A percentile compares a stretch with the other conserved stretches of the same genome.
phyloP scores from a whole-genome alignment of 2,113 vertebrate species.

The Corynorhinus townsendii region DNA sequence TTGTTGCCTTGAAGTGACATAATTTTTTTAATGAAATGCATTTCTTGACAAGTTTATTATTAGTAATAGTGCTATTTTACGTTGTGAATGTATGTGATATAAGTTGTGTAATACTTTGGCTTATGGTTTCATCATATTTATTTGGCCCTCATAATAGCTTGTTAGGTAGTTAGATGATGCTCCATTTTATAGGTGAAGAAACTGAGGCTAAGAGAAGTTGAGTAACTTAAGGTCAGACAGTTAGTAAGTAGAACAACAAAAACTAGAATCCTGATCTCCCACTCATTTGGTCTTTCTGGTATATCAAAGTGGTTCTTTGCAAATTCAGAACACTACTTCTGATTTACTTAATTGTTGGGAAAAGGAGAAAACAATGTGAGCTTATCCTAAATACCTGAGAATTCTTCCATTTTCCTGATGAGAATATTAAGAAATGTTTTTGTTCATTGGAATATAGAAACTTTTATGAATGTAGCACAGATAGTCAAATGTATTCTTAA shows the following conservation, averaged over 20 bases:
- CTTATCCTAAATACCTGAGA: neutral
- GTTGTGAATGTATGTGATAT: neutral
- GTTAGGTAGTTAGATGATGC: neutral
- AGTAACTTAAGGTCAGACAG: neutral
- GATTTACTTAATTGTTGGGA: neutral
- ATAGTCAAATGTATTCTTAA: neutral
- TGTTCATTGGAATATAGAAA: neutral
- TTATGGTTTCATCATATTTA: neutral
- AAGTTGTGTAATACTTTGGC: neutral
- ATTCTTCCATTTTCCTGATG: neutral
- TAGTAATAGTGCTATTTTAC: conserved; percentile 28
- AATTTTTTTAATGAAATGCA: neutral
- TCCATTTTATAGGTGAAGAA: neutral
- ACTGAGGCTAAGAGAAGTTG: neutral
- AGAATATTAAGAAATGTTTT: neutral
- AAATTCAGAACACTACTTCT: neutral
- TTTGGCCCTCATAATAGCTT: neutral
- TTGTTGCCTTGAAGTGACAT: neutral
- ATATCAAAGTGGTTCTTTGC: neutral
- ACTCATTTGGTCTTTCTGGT: neutral
- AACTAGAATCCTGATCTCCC: neutral
- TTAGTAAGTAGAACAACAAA: neutral
- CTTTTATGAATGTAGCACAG: neutral
- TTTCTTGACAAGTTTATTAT: neutral
- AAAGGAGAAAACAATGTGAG: neutral